A percentile compares a stretch with the other conserved stretches of the same genome.
Evolutionary conservation across 2,113 vertebrate species (phyloP).

Genomic region (Orientallactaga bullata): DNA sequence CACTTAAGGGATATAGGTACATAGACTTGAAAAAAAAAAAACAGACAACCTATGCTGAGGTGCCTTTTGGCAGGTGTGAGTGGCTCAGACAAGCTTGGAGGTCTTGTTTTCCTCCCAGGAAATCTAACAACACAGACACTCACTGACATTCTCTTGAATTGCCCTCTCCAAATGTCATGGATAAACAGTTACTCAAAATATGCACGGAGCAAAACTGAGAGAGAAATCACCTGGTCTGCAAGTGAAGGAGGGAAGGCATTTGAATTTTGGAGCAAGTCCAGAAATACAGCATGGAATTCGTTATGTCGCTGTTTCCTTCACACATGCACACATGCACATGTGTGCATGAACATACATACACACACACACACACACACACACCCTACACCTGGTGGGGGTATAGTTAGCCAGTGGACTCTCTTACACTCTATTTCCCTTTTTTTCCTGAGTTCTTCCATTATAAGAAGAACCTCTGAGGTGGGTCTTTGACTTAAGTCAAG

Average conservation of each 20-base stretch:
- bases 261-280: conserved; percentile 9
- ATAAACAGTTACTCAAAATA: neutral
- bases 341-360: neutral
- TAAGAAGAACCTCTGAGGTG: neutral
- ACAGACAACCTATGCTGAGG: too few relatives aligned
- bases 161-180: neutral
- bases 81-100: neutral
- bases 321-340: neutral
- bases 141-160: neutral
- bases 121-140: neutral
- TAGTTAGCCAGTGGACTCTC: neutral
- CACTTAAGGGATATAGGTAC: neutral
- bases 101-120: neutral
- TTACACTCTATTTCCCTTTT: neutral
- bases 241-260: neutral
- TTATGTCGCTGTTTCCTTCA: neutral
- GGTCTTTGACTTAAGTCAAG: neutral
- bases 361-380: neutral
- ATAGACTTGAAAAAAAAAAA: neutral
- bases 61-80: neutral
- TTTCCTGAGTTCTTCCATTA: neutral
- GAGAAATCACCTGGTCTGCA: neutral
- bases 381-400: too few relatives aligned
- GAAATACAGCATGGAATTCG: conserved; percentile 20
- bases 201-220: neutral